Conservation (phyloP, 2,797 vertebrate species). For the Acipenser transmontanus region DNA sequence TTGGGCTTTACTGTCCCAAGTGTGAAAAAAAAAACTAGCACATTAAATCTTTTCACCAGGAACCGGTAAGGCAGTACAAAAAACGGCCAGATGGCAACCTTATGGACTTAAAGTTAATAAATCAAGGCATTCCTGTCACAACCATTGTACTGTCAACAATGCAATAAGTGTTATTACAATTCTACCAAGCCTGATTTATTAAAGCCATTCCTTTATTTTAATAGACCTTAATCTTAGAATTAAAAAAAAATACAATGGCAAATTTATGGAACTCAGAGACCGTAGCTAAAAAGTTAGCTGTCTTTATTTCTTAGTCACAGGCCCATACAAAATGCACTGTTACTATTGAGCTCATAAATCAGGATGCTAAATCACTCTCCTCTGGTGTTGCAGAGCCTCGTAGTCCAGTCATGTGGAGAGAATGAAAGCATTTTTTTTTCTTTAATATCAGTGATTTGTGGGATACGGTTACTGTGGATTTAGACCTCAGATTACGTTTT, state of each 20-base stretch:
- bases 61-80: too few relatives aligned
- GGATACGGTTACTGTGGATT: slow-evolving; percentile 27
- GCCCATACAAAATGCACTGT: slow-evolving; percentile 15
- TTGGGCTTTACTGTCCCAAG: too few relatives aligned
- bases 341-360: slow-evolving; percentile 9
- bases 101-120: too few relatives aligned
- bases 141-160: too few relatives aligned
- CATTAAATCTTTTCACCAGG: too few relatives aligned
- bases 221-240: neutral
- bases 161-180: too few relatives aligned
- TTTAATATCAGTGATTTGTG: slow-evolving; percentile 36
- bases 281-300: slow-evolving; percentile 7
- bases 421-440: slow-evolving; percentile 29
- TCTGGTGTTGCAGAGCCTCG: neutral
- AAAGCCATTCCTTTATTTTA: neutral
- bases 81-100: too few relatives aligned
- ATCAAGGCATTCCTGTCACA: too few relatives aligned
- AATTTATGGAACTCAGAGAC: neutral
- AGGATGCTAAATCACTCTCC: slow-evolving; percentile 15
- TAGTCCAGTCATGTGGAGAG: slow-evolving; percentile 18
- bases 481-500: slow-evolving; percentile 17
- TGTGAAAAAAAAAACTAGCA: too few relatives aligned
- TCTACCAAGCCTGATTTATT: neutral
- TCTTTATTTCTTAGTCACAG: slow-evolving; percentile 2
- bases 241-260: neutral